phyloP scores from a whole-genome alignment of 2,113 vertebrate species.

The Gallinago paraguaiae region DNA sequence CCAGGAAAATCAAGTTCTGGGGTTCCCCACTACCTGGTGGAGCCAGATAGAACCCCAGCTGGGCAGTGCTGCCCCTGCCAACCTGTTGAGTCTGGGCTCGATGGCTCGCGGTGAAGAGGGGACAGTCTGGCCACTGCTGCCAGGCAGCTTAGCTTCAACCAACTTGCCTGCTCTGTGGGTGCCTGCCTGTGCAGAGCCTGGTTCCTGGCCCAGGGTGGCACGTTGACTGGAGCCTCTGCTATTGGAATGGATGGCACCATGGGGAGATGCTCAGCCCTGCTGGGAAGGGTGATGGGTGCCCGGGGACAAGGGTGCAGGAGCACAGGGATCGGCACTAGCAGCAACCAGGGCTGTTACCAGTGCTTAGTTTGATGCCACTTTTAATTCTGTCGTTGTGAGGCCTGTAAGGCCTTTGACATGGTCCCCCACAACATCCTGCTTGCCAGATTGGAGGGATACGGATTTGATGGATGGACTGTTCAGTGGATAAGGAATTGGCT shows the following conservation, averaged over 20 bases:
- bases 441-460: too few relatives aligned
- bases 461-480: too few relatives aligned
- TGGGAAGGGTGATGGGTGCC: accelerated
- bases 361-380: neutral
- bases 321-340: accelerated
- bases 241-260: accelerated
- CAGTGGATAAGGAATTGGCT: too few relatives aligned
- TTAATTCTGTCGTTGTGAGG: neutral
- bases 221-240: neutral
- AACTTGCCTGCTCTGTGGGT: accelerated
- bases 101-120: neutral
- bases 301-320: neutral
- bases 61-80: neutral
- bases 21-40: neutral
- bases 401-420: too few relatives aligned
- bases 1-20: neutral
- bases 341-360: neutral
- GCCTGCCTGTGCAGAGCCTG: accelerated
- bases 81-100: accelerated
- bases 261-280: neutral
- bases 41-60: neutral
- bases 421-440: too few relatives aligned
- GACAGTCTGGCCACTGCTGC: neutral
- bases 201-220: neutral
- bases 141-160: neutral